A percentile compares a stretch with the other conserved stretches of the same genome.
phyloP scores from a whole-genome alignment of 2,888 invertebrate genomes.

The Danaus chrysippus region DNA sequence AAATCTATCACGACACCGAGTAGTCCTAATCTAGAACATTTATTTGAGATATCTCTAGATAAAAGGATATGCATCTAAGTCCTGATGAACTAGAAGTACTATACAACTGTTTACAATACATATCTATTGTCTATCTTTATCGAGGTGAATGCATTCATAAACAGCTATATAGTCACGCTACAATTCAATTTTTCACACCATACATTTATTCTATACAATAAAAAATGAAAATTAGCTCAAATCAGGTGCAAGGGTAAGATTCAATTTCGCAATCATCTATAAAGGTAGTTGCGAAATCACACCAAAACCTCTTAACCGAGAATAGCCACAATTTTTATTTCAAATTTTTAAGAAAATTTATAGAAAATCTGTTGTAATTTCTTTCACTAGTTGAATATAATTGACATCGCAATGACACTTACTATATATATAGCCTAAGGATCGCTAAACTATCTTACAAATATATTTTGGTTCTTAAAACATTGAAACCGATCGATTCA shows the following conservation, averaged over 20 bases:
- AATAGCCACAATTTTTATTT: slow-evolving; percentile 24
- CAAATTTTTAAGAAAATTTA: slow-evolving; percentile 33
- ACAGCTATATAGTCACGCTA: slow-evolving; percentile 51
- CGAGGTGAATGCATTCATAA: slow-evolving; percentile 39
- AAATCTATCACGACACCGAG: slow-evolving; percentile 72
- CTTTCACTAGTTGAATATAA: slow-evolving; percentile 75
- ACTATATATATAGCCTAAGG: slow-evolving; percentile 67
- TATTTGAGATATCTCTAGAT: slow-evolving; percentile 74
- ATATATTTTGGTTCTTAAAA: slow-evolving; percentile 66
- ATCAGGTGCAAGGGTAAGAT: slow-evolving; percentile 31
- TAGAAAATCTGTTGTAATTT: slow-evolving; percentile 69
- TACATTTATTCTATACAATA: slow-evolving; percentile 58
- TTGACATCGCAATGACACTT: slow-evolving; percentile 77
- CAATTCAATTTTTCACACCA: slow-evolving; percentile 48
- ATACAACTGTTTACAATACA: slow-evolving; percentile 59
- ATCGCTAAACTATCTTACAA: slow-evolving; percentile 74
- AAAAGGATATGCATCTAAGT: slow-evolving; percentile 78
- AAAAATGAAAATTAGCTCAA: slow-evolving; percentile 45
- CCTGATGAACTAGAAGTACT: slow-evolving; percentile 62
- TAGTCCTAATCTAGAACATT: slow-evolving; percentile 72
- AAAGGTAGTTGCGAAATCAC: slow-evolving; percentile 7
- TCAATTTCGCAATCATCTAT: slow-evolving; percentile 6
- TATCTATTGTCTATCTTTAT: slow-evolving; percentile 7
- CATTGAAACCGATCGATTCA: slow-evolving; percentile 20
- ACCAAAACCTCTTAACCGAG: slow-evolving; percentile 14